Percentiles rank a stretch among this genome's conserved stretches.
Evolutionary conservation across 2,888 invertebrate genomes (phyloP).

Genomic region (Amiota communis): DNA sequence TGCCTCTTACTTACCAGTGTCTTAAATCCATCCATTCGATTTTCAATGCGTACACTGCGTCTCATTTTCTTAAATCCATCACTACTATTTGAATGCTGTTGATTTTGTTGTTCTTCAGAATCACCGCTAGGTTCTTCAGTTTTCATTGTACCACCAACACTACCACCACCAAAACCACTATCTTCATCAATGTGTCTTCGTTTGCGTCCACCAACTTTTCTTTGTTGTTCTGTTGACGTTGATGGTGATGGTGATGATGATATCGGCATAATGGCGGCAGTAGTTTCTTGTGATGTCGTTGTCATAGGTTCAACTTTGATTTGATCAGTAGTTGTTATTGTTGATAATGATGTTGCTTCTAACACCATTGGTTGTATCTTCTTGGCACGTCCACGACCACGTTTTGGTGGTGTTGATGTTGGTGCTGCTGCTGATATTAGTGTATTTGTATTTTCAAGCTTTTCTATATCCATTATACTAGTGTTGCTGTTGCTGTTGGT

Average conservation of each 20-base stretch:
- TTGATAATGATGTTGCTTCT: too few relatives aligned
- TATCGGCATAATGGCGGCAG: not conserved
- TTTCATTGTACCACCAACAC: conserved; percentile 40
- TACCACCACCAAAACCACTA: too few relatives aligned
- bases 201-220: conserved; percentile 57
- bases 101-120: conserved; percentile 23
- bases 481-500: too few relatives aligned
- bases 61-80: conserved; percentile 62
- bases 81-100: conserved; percentile 36
- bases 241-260: not conserved
- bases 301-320: conserved; percentile 26
- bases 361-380: conserved; percentile 49
- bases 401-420: conserved; percentile 48
- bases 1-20: conserved; percentile 47
- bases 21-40: conserved; percentile 62
- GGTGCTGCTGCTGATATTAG: not conserved
- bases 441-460: not conserved
- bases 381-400: conserved; percentile 63
- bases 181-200: conserved; percentile 56
- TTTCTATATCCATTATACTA: not conserved
- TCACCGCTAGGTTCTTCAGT: conserved; percentile 44
- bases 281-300: conserved; percentile 24
- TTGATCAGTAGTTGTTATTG: not conserved
- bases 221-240: conserved; percentile 34
- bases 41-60: conserved; percentile 69